Conservation (phyloP, 2,888 invertebrate species). For the Drosophila monieri region DNA sequence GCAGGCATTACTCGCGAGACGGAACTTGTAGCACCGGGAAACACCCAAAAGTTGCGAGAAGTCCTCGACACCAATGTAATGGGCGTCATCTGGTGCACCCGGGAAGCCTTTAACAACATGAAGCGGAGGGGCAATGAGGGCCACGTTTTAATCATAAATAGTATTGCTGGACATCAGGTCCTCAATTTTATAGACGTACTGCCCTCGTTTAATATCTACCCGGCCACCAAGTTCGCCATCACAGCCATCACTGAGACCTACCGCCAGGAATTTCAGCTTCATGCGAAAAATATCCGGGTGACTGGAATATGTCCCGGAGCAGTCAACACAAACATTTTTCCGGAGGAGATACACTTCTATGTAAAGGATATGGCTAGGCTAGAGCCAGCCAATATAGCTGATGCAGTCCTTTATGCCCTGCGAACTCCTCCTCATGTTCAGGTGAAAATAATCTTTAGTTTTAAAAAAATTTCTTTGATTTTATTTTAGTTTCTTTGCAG, state of each 20-base stretch:
- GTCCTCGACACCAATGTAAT: conserved; percentile 85
- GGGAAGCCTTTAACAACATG: conserved; percentile 85
- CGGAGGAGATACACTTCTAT: conserved; percentile 80
- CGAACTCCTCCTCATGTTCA: conserved; percentile 81
- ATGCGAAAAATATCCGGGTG: conserved; percentile 79
- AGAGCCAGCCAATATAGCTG: conserved; percentile 81
- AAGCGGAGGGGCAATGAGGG: conserved; percentile 84
- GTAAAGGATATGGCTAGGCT: conserved; percentile 81
- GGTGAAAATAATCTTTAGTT: conserved; percentile 50
- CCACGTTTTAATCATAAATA: conserved; percentile 85
- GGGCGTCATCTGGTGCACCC: conserved; percentile 85
- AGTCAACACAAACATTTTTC: conserved; percentile 82
- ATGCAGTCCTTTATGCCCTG: conserved; percentile 81
- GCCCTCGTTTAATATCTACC: conserved; percentile 83
- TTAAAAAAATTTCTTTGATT: background rate
- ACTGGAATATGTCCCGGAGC: conserved; percentile 83
- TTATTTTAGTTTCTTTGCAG: conserved; percentile 52
- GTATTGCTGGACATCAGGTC: conserved; percentile 82
- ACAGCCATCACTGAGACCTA: conserved; percentile 83
- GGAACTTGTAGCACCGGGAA: conserved; percentile 75
- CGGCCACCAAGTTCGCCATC: conserved; percentile 83
- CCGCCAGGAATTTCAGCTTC: conserved; percentile 83
- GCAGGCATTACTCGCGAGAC: conserved; percentile 84
- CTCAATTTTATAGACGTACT: conserved; percentile 81
- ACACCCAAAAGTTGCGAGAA: conserved; percentile 80